Conservation (phyloP, 1,140 invertebrate species). For the Aphelinus certus region DNA sequence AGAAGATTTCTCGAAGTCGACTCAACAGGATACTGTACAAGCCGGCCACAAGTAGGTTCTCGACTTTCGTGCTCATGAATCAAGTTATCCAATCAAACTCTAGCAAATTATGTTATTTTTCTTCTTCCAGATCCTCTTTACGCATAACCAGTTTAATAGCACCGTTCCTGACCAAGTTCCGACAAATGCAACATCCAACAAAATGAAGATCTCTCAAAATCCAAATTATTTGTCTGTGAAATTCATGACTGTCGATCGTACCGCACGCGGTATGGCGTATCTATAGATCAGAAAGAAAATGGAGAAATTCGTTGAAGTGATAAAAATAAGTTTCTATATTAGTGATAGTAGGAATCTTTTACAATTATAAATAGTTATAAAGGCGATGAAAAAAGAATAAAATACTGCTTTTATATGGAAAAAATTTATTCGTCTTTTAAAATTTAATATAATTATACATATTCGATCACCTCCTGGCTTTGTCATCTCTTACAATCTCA, state of each 20-base stretch:
- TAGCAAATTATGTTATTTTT: no score
- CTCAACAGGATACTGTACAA: background rate
- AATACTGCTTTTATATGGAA: constrained; percentile 33
- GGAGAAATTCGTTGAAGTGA: background rate
- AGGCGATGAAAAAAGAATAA: constrained; percentile 27
- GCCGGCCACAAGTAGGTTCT: constrained; percentile 7
- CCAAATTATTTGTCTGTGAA: background rate
- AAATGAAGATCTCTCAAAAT: constrained; percentile 9
- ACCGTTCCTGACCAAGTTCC: constrained; percentile 53
- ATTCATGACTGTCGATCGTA: background rate
- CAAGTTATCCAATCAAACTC: constrained; percentile 9
- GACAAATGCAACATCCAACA: constrained; percentile 5
- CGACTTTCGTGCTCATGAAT: background rate
- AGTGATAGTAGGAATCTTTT: constrained; percentile 25
- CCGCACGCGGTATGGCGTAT: background rate
- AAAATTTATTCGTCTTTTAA: constrained; percentile 37
- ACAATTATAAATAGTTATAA: constrained; percentile 24
- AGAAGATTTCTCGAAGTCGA: constrained; percentile 1
- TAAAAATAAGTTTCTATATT: constrained; percentile 13
- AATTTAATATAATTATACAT: constrained; percentile 39
- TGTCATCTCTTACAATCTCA: constrained; percentile 33
- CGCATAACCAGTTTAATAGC: constrained; percentile 52
- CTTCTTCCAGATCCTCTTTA: constrained; percentile 50
- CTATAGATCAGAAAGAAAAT: no score
- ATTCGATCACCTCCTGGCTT: constrained; percentile 25